Evolutionary conservation across 1,140 invertebrate species (phyloP), one percentile per base, ranked within the genome.

Genomic region (Pseudoatta argentina): DNA sequence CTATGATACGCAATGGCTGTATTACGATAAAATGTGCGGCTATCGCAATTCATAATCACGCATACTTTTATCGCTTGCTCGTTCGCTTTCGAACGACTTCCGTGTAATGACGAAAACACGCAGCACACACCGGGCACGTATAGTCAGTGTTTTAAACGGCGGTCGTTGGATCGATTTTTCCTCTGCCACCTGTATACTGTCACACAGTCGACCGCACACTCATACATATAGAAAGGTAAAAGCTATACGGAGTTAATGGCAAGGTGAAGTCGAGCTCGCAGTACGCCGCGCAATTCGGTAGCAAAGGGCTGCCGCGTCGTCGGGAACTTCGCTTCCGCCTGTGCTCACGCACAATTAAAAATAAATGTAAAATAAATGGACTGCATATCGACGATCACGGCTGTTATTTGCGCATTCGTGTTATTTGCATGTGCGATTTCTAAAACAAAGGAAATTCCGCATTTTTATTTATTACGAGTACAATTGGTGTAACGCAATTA

Each of bases 131-230:
- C 12, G 48, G 61, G 39, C 79, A 24, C 24, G n/a, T 81, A 88
- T 78, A 88, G 64, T 64, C 88, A 1, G 63, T n/a, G 57, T 88
- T 90, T 87, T 87, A 81, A 81, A 85, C 75, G 77, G 82, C 81
- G 55, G 72, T 88, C 69, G 92, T 93, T 93, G 91, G 85, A 93
- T 93, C 92, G 93, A 93, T 93, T 93, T 92, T 90, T 21, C 21
- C 81, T 87, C 83, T 75, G 82, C 86, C 90, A 93, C 89, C 89
- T 92, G 90, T 91, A 83, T 92, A 87, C 85, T 82, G 69, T 75
- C 81, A 87, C 89, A 89, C 78, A 90, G 76, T 91, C 86, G 81
- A 91, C 89, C 85, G 90, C 87, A 89, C 78, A 71, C 77, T 39
- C 66, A n/a, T 34, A 79, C 83, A 81, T 57, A 27, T n/a, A 85